phyloP scores from a whole-genome alignment of 2,888 invertebrate genomes.

The Chironomus riparius region DNA sequence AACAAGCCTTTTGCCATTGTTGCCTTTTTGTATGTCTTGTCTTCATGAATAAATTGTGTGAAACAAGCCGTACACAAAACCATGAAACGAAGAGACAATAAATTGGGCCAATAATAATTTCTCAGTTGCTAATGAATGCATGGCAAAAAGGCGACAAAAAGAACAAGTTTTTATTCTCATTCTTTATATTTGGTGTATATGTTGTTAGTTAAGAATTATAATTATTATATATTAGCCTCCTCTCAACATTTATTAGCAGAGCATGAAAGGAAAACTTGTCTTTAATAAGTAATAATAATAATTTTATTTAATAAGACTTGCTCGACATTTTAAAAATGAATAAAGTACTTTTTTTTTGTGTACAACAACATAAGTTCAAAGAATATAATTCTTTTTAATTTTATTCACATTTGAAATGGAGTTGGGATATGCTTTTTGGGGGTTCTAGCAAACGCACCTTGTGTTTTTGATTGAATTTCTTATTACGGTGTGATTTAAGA shows the following conservation, averaged over 20 bases:
- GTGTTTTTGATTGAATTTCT: no score
- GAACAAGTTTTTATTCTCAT: background rate
- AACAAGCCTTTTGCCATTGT: slow-evolving; percentile 24
- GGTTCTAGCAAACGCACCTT: no score
- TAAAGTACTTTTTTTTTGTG: background rate
- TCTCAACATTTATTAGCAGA: background rate
- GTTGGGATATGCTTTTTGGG: no score
- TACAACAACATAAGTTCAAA: background rate
- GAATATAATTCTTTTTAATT: background rate
- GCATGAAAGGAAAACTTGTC: background rate
- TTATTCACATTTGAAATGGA: no score
- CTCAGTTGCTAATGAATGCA: slow-evolving; percentile 7
- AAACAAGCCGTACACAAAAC: slow-evolving; percentile 1
- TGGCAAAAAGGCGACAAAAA: background rate
- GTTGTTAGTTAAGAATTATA: background rate
- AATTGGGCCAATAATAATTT: slow-evolving; percentile 22
- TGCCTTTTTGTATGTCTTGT: background rate
- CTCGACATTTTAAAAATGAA: no score
- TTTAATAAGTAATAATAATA: background rate
- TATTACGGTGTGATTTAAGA: no score
- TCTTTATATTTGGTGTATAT: background rate
- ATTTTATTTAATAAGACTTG: no score
- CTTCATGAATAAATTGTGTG: slow-evolving; percentile 23
- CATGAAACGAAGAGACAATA: background rate
- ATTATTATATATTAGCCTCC: background rate